Evolutionary conservation across 2,797 vertebrate genomes (phyloP).

Genomic region (Todus mexicanus): DNA sequence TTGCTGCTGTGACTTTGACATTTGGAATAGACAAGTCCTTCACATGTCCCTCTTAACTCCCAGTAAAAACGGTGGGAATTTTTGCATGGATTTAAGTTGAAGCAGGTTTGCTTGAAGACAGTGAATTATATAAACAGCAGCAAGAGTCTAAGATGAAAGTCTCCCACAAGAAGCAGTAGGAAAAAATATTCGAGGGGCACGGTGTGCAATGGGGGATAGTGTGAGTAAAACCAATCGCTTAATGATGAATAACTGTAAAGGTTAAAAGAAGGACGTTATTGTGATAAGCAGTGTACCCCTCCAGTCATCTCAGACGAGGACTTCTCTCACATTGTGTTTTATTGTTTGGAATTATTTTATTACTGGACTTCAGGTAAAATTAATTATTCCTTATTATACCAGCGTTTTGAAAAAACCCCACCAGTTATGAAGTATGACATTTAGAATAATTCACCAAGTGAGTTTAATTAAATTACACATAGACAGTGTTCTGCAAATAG

Average conservation of each 20-base stretch:
- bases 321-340: background rate
- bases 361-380: slow-evolving; percentile 5
- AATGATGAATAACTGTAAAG: background rate
- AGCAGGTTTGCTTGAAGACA: background rate
- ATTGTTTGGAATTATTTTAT: background rate
- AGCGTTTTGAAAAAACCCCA: background rate
- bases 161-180: background rate
- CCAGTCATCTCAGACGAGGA: background rate
- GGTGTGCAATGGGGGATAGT: background rate
- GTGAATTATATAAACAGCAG: background rate
- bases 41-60: background rate
- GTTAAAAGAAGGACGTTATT: background rate
- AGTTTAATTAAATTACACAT: slow-evolving; percentile 38
- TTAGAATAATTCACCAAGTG: slow-evolving; percentile 42
- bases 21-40: background rate
- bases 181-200: background rate
- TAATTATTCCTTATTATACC: slow-evolving; percentile 14
- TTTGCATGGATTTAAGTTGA: background rate
- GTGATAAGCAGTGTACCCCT: background rate
- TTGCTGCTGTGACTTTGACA: background rate
- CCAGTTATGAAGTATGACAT: slow-evolving; percentile 23
- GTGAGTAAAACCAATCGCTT: background rate
- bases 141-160: background rate
- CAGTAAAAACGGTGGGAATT: background rate
- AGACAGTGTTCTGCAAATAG: slow-evolving; percentile 12